A percentile compares a stretch with the other conserved stretches of the same genome.
phyloP scores from a whole-genome alignment of 2,888 invertebrate genomes.

The Eustalomyia histrio region DNA sequence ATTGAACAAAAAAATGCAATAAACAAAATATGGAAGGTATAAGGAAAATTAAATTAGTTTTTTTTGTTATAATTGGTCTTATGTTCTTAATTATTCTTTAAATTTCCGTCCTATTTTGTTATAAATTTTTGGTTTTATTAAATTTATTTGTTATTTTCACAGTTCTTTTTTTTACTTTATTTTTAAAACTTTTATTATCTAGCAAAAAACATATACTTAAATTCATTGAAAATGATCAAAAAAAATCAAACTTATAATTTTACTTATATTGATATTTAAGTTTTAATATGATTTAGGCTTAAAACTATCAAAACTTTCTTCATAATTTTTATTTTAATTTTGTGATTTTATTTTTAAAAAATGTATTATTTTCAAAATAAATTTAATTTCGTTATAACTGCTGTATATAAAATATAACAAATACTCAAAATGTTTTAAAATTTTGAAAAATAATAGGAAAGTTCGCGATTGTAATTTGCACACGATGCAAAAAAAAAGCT shows the following conservation, averaged over 20 bases:
- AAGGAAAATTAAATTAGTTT: no score
- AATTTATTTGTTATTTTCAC: no score
- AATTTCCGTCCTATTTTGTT: no score
- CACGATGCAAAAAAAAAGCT: no score
- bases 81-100: no score
- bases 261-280: conserved; percentile 3
- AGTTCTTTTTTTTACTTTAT: no score
- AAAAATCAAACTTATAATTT: background rate
- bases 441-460: conserved; percentile 7
- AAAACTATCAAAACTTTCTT: conserved; percentile 1
- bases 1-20: no score
- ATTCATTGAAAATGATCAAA: conserved; percentile 51
- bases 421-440: conserved; percentile 57
- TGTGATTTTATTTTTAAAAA: conserved; percentile 58
- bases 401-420: conserved; percentile 48
- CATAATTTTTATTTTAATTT: conserved; percentile 35
- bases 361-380: conserved; percentile 46
- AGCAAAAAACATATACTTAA: conserved; percentile 41
- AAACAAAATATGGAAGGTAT: no score
- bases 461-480: no score
- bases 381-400: conserved; percentile 18
- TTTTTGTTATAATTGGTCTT: no score
- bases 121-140: no score
- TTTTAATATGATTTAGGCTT: conserved; percentile 13
- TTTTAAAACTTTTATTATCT: background rate